Percentiles rank a stretch among this genome's conserved stretches.
Conservation (phyloP, 1,140 invertebrate species). For the Chionoecetes opilio region DNA sequence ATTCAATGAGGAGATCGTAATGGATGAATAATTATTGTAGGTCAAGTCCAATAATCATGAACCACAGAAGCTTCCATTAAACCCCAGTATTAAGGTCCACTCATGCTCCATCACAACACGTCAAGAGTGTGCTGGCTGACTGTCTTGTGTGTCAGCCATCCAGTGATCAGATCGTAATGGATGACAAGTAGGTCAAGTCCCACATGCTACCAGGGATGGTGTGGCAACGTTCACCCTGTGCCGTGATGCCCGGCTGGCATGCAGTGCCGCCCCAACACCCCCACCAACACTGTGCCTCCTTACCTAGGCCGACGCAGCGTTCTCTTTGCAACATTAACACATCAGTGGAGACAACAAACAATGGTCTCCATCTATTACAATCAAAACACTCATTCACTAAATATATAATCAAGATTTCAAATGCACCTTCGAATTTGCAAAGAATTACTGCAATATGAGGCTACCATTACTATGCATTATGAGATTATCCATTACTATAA, state of each 20-base stretch:
- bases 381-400: background rate
- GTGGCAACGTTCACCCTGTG: background rate
- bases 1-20: too few species aligned
- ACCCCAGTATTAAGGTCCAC: too few species aligned
- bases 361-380: background rate
- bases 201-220: background rate
- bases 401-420: background rate
- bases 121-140: too few species aligned
- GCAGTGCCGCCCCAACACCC: background rate
- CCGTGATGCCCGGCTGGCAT: background rate
- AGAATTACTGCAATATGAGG: too few species aligned
- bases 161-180: background rate
- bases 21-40: too few species aligned
- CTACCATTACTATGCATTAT: too few species aligned
- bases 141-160: too few species aligned
- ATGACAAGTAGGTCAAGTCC: background rate
- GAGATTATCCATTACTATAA: too few species aligned
- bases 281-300: background rate
- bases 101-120: too few species aligned
- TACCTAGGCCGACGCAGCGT: background rate
- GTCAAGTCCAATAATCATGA: too few species aligned
- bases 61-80: too few species aligned
- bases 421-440: too few species aligned
- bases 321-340: background rate
- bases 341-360: background rate